Evolutionary conservation across 2,888 invertebrate genomes (phyloP).

Genomic region (Eremobia ochroleuca): DNA sequence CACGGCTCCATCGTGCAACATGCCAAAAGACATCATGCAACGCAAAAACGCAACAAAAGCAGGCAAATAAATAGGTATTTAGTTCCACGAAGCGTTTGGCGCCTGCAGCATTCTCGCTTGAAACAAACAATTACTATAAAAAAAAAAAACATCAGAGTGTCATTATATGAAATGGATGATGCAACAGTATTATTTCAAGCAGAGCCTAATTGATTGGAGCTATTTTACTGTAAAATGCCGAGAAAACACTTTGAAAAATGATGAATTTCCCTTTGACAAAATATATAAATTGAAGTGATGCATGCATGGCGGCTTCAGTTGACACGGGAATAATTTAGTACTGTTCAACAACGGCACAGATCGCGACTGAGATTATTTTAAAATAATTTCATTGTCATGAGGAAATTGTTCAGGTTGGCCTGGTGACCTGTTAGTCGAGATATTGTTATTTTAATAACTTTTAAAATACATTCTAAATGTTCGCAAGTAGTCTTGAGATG

Average conservation of each 20-base stretch:
- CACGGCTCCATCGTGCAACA: background rate
- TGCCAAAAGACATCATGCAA: background rate
- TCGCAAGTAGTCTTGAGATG: background rate
- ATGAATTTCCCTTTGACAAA: background rate
- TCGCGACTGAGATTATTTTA: constrained; percentile 31
- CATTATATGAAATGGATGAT: background rate
- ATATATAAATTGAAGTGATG: background rate
- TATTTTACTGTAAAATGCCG: background rate
- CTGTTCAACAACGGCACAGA: constrained; percentile 30
- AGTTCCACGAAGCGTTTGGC: background rate
- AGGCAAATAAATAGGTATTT: too few relatives aligned
- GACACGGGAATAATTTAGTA: constrained; percentile 4
- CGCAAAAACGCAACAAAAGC: too few relatives aligned
- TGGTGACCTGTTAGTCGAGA: constrained; percentile 23
- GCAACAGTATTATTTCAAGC: background rate
- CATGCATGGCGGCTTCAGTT: background rate
- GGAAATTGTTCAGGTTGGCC: constrained; percentile 4
- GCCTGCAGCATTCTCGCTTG: background rate
- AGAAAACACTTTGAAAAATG: background rate
- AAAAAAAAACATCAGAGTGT: background rate
- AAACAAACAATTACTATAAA: background rate
- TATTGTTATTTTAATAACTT: constrained; percentile 26
- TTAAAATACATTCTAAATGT: background rate
- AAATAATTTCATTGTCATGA: constrained; percentile 30
- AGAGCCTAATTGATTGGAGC: background rate